Base-by-base conservation (phyloP, 2,113 vertebrate genomes). In the Aviceda subcristata region DNA sequence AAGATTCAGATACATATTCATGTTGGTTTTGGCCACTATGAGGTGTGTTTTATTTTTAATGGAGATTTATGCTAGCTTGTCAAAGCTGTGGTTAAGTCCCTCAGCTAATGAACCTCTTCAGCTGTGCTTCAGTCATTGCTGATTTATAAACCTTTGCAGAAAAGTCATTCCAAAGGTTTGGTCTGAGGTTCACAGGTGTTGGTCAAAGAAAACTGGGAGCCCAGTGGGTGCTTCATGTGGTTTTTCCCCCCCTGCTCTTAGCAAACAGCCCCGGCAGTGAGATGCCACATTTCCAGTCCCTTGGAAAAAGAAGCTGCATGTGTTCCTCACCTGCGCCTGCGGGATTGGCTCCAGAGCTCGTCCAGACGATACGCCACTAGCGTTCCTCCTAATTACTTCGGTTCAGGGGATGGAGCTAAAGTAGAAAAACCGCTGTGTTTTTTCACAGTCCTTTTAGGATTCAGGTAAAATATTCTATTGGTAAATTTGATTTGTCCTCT, bases 21-120 rank as follows among this genome's bases (percentile, higher is more conserved):
- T 64, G 51, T 94, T 94, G 87, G 67, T 91, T 97, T 97, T 97
- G 98, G 94, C 97, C 79, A 77, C 87, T 59, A 94, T 77, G 96
- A 94, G 76, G 93, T 79, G 91, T 43, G 29, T 94, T 95, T 93
- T 88, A 77, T 92, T 97, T 96, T 96, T 92, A 96, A 97, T 94
- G 69, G 97, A 94, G 95, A 95, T 98, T 98, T 97, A 97, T 94
- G 97, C 95, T 89, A 97, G 91, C 96, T 98, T 85, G 67, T 93
- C 90, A 97, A 95, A 98, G 97, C 97, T 96, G 97, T 80, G 88
- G 36, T 95, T 95, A 86, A 95, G 88, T 92, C 88, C 96, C 92
- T 93, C 92, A 90, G 96, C 89, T 97, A 96, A 95, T 27, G 94
- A 97, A 96, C 81, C 80, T 43, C 73, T 95, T 95, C 67, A 18